Conservation (phyloP, 2,888 invertebrate genomes). For the Leptogaster cylindrica region DNA sequence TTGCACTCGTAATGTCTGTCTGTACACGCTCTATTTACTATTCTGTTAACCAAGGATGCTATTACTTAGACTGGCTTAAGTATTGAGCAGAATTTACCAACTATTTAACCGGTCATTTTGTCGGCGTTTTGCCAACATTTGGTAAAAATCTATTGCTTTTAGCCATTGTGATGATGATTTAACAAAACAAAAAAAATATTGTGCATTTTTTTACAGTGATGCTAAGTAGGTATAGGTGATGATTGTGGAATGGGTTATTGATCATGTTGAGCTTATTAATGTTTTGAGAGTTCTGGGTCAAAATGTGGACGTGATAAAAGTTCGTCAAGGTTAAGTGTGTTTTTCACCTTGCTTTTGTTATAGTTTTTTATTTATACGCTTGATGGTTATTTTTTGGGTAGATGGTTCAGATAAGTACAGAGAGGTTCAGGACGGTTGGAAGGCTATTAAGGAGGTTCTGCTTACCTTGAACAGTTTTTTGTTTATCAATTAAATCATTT, state of each 20-base stretch:
- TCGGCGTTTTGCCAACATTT: conserved; percentile 43
- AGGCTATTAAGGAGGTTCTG: too few relatives aligned
- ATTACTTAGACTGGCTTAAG: conserved; percentile 23
- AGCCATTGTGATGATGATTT: conserved; percentile 4
- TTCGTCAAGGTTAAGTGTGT: conserved; percentile 19
- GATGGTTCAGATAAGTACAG: too few relatives aligned
- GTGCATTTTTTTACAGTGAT: conserved; percentile 1
- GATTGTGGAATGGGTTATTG: conserved; percentile 10
- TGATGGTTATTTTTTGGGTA: not conserved
- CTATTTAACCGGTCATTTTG: conserved; percentile 41
- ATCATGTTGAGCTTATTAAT: conserved; percentile 17
- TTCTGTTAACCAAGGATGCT: conserved; percentile 44
- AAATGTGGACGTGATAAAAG: conserved; percentile 16
- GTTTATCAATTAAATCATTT: too few relatives aligned
- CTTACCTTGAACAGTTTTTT: too few relatives aligned
- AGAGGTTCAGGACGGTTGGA: too few relatives aligned
- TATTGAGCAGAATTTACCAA: conserved; percentile 41
- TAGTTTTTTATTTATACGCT: not conserved
- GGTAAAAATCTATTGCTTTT: conserved; percentile 27
- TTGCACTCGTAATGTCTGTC: conserved; percentile 46
- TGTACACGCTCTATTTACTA: conserved; percentile 46
- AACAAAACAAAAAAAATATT: not conserved
- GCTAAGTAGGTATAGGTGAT: conserved; percentile 7
- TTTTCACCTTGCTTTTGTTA: not conserved
- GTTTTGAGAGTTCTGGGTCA: conserved; percentile 30